Conservation (phyloP, 2,888 invertebrate species). For the Gymnoscelis rufifasciata region DNA sequence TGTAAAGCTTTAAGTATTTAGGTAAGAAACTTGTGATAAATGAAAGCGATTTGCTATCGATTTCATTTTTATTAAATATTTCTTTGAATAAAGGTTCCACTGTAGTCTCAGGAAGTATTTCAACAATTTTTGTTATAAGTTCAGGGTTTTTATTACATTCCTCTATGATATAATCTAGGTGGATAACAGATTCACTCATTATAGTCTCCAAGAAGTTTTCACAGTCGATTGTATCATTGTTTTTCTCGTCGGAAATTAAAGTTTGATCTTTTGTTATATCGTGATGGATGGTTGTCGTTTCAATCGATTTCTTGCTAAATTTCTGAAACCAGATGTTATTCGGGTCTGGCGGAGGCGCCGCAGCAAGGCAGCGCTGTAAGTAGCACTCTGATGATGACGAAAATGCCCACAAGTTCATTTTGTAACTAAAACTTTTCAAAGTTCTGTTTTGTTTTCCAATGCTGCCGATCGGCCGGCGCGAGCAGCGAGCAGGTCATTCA, state of each 20-base stretch:
- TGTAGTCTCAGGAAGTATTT: constrained; percentile 32
- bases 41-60: constrained; percentile 33
- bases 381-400: constrained; percentile 35
- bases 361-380: constrained; percentile 36
- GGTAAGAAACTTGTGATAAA: constrained; percentile 44
- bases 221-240: constrained; percentile 11
- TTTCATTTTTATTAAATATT: constrained; percentile 32
- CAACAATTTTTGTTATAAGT: constrained; percentile 37
- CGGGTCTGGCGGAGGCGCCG: constrained; percentile 30
- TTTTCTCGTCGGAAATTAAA: constrained; percentile 3
- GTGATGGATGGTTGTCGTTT: constrained; percentile 1
- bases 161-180: constrained; percentile 35
- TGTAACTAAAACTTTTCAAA: no score
- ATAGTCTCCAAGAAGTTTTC: constrained; percentile 38
- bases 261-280: constrained; percentile 5
- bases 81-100: constrained; percentile 43
- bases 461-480: no score
- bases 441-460: no score
- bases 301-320: constrained; percentile 31
- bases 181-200: constrained; percentile 36
- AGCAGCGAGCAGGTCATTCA: no score
- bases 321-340: constrained; percentile 44
- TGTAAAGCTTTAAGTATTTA: constrained; percentile 39
- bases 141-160: constrained; percentile 36
- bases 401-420: constrained; percentile 47